These are phyloP conservation scores for Corythaixoides concolor DNA, from an alignment of 2,113 vertebrate genomes.

Conservation along the genomic window DNA sequence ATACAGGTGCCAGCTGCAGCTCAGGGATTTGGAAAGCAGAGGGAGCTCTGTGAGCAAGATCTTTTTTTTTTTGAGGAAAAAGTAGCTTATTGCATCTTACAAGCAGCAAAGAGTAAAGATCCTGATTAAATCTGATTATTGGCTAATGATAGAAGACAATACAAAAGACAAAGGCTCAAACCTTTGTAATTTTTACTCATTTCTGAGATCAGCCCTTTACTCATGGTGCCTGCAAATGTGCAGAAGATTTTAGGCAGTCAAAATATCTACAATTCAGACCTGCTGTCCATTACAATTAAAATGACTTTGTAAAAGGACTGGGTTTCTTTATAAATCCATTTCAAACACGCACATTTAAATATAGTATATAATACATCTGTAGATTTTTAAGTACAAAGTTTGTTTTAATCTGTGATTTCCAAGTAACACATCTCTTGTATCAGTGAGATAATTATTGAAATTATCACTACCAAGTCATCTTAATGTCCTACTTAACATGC, in stretches of 20 bases:
- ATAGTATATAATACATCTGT: background rate
- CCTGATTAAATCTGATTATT: background rate
- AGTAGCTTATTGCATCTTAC: background rate
- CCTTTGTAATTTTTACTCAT: background rate
- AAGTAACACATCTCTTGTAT: background rate
- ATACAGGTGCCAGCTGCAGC: background rate
- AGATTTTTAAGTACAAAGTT: background rate
- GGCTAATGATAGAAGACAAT: background rate
- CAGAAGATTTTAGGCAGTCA: background rate
- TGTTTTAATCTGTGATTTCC: background rate
- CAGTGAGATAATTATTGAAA: background rate
- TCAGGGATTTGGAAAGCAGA: slow-evolving; percentile 48
- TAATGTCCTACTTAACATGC: background rate
- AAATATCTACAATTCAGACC: background rate
- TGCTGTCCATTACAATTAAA: background rate
- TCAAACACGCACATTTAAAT: background rate
- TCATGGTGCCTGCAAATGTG: background rate
- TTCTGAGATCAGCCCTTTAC: background rate
- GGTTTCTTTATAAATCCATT: background rate
- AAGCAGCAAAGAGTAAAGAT: background rate
- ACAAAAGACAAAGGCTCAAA: background rate
- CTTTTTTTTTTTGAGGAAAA: background rate
- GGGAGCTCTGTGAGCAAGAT: slow-evolving; percentile 56
- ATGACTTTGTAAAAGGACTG: background rate
- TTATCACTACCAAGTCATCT: background rate